phyloP scores from a whole-genome alignment of 2,888 invertebrate genomes.

The Neoitamus cyanurus region DNA sequence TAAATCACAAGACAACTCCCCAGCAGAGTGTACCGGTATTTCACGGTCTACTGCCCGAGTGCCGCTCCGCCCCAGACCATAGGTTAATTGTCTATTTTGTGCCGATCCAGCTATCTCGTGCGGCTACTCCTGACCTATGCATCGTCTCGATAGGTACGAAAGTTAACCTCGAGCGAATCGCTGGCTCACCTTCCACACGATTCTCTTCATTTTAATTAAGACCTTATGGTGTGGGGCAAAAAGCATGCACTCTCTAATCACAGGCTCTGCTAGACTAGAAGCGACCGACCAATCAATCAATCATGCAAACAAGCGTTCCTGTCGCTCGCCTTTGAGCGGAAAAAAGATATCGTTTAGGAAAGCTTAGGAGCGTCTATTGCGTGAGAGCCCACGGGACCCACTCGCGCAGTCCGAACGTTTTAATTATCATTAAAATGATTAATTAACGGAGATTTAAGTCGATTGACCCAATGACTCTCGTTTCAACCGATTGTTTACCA shows the following conservation, averaged over 20 bases:
- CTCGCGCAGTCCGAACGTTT: background rate
- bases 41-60: background rate
- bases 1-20: background rate
- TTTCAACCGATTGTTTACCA: background rate
- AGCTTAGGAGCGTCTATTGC: background rate
- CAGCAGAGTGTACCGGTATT: background rate
- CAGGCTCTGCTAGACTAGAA: background rate
- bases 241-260: background rate
- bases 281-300: background rate
- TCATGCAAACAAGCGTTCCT: background rate
- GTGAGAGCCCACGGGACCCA: background rate
- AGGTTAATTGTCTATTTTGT: background rate
- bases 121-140: background rate
- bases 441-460: background rate
- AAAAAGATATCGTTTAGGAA: background rate
- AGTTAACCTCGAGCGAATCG: background rate
- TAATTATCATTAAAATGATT: background rate
- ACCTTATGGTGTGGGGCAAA: background rate
- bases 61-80: background rate
- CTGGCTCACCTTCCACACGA: background rate
- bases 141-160: background rate
- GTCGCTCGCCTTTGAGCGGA: background rate
- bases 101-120: background rate
- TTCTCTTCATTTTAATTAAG: background rate
- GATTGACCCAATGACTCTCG: background rate